A percentile compares a stretch with the other conserved stretches of the same genome.
phyloP scores from a whole-genome alignment of 2,113 vertebrate genomes.

The Coregonus clupeaformis region DNA sequence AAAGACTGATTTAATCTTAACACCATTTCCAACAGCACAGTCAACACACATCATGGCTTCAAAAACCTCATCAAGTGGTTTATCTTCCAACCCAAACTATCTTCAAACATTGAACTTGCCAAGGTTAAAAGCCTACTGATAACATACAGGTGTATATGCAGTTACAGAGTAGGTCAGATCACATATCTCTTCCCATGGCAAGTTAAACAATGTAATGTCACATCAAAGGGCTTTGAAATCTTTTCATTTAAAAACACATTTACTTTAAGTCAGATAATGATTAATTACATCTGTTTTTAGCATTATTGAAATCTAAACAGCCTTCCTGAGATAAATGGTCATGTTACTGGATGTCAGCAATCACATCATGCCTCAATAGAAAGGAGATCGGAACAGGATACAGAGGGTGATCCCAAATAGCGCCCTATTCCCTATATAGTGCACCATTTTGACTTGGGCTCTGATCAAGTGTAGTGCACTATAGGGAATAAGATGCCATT shows the following conservation, averaged over 20 bases:
- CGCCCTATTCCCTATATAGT: no score
- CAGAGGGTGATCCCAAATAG: not conserved
- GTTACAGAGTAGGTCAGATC: conserved; percentile 24
- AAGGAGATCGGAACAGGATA: conserved; percentile 23
- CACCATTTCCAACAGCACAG: conserved; percentile 51
- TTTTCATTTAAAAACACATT: not conserved
- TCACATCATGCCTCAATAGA: conserved; percentile 48
- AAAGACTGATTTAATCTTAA: conserved; percentile 62
- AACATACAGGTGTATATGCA: conserved; percentile 31
- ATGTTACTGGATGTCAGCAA: conserved; percentile 48
- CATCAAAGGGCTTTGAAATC: conserved; percentile 6
- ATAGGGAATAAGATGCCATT: no score
- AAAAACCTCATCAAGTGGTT: conserved; percentile 52
- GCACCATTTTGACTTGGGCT: no score
- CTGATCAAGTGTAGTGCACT: no score
- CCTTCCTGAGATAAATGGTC: conserved; percentile 36
- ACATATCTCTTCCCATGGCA: conserved; percentile 21
- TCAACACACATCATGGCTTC: conserved; percentile 57
- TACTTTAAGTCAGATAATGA: not conserved
- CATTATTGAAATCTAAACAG: conserved; percentile 31
- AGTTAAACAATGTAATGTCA: conserved; percentile 1
- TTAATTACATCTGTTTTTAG: not conserved
- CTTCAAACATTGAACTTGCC: conserved; percentile 27
- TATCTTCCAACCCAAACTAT: conserved; percentile 37
- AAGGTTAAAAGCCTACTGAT: conserved; percentile 37